Evolutionary conservation across 2,113 vertebrate genomes (phyloP).

Genomic region (Chionis minor): DNA sequence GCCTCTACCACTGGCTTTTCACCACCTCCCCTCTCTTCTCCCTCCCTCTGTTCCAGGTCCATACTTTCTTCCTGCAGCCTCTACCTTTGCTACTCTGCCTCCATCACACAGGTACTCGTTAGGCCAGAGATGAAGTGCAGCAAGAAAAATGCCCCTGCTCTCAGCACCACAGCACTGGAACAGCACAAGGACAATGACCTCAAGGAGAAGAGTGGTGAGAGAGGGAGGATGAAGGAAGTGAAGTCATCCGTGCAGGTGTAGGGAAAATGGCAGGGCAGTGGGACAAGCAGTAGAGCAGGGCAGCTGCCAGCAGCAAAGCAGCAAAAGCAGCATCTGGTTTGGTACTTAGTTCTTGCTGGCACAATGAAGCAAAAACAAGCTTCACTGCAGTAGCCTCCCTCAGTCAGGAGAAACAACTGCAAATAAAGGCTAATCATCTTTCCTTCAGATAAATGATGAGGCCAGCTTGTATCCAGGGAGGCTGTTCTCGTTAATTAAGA

Average conservation of each 20-base stretch:
- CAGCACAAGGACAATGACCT: neutral
- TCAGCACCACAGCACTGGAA: neutral
- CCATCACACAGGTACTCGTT: neutral
- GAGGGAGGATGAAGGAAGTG: neutral
- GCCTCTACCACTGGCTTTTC: neutral
- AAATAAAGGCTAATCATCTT: neutral
- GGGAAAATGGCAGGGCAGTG: neutral
- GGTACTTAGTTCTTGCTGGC: neutral
- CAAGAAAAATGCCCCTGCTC: neutral
- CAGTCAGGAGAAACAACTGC: neutral
- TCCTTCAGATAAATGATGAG: neutral
- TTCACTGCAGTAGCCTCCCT: neutral
- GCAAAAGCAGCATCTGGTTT: neutral
- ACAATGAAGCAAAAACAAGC: neutral
- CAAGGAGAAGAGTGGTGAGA: neutral
- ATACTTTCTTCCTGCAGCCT: neutral
- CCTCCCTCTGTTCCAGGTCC: neutral
- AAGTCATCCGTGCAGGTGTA: neutral
- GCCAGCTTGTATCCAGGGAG: neutral
- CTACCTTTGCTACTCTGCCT: neutral
- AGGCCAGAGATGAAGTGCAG: neutral
- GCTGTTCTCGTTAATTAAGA: neutral
- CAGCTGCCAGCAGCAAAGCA: neutral
- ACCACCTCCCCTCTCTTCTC: neutral
- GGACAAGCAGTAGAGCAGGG: neutral